phyloP scores from a whole-genome alignment of 2,113 vertebrate species.

The Osmerus eperlanus region DNA sequence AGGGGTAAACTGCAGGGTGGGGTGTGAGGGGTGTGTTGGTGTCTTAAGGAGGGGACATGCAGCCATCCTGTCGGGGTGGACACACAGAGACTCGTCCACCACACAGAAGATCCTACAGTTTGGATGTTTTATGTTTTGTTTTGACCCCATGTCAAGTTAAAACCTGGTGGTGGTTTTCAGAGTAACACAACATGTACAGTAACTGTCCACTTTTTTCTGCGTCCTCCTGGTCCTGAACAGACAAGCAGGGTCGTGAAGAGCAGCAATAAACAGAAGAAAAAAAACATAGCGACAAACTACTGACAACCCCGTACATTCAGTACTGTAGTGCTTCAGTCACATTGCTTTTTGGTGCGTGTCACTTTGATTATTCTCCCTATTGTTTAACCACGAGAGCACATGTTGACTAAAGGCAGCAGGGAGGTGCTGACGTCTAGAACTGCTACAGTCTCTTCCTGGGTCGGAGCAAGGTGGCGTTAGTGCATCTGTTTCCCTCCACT shows the following conservation, averaged over 20 bases:
- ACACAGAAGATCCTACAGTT: background rate
- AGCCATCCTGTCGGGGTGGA: too few relatives aligned
- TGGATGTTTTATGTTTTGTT: background rate
- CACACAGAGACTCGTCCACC: too few relatives aligned
- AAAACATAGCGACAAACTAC: background rate
- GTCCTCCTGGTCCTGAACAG: background rate
- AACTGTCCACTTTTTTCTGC: background rate
- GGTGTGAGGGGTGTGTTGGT: too few relatives aligned
- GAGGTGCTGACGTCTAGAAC: background rate
- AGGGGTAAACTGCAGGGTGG: too few relatives aligned
- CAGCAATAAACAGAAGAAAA: background rate
- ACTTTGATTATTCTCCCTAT: background rate
- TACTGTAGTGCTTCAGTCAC: background rate
- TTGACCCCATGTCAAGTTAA: slow-evolving; percentile 33
- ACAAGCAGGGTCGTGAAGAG: background rate
- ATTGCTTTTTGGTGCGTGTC: background rate
- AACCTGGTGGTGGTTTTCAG: slow-evolving; percentile 14
- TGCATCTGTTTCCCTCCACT: background rate
- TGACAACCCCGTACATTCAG: slow-evolving; percentile 44
- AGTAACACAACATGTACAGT: background rate
- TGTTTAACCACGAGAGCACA: background rate
- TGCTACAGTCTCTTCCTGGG: too few relatives aligned
- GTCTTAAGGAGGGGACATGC: too few relatives aligned
- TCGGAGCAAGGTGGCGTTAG: background rate
- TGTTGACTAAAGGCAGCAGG: background rate